Evolutionary conservation across 2,113 vertebrate species (phyloP), one percentile per base, ranked within the genome.

Genomic region (Pelobates fuscus): DNA sequence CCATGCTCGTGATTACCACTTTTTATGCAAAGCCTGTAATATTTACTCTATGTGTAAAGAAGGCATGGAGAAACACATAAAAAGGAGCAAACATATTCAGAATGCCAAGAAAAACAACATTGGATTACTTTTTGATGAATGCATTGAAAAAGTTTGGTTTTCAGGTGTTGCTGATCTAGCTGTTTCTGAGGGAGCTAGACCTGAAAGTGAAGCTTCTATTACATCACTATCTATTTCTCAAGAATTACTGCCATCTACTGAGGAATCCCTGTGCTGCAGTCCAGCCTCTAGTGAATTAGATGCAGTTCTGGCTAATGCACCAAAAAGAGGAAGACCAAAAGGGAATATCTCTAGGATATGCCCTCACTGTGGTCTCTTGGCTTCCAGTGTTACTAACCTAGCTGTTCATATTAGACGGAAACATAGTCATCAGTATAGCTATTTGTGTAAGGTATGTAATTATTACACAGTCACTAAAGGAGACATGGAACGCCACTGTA

Each of bases 381-480:
- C 96, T 15, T 98, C 98, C 72, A 99, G 94, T 21, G 92, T 94
- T 26, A 97, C 98, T 0, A 99, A 98, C 82, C 86, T 99, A 80
- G 95, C 88, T 1, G 95, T 99, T 77, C 98, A 99, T 41, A 94
- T 99, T 61, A 91, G 95, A 20, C 94, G 98, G 43, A 98, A 95
- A 81, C 98, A 99, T 83, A 98, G 96, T 78, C 96, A 95, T 70
- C 91, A 98, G 43, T 99, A 98, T 37, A 95, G 95, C 77, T 99
- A 95, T 78, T 90, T 92, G 79, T 99, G 98, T 83, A 96, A 91
- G 61, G 83, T 97, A 61, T 99, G 98, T 79, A 96, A 93, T 83
- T 99, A 99, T 66, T 98, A 93, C 74, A 98, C 96, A 0, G 98
- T 99, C 57, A 99, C 98, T 49, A 98, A 98, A 91, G 98, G 98